Base-by-base conservation (phyloP, 2,113 vertebrate species). In the Pterocles orientalis region DNA sequence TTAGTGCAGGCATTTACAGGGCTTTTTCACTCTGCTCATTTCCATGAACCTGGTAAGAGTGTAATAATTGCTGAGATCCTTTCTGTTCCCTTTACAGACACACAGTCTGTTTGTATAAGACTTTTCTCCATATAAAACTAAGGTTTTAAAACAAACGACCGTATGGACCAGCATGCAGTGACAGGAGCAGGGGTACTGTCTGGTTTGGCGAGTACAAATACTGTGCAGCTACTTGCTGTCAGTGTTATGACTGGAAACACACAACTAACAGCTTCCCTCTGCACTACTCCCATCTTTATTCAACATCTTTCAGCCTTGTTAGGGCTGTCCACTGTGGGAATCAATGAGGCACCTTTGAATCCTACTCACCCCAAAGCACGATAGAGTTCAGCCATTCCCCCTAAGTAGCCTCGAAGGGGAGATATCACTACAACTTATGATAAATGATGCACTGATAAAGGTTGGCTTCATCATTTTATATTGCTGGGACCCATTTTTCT, bases 101-200 rank as follows among this genome's bases (percentile, higher is more conserved):
- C 31, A 2, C 12, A 7, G 23, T 2, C 16, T 4, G 2, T 8
- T 41, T 56, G 13, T 7, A 0, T 2, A 64, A 70, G 53, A 10
- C 25, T 51, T 65, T 89, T 50, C 17, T 62, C 26, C 78, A 50
- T 24, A 4, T 39, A 53, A 72, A 85, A 4, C 13, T 7, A 39
- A 3, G 29, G 16, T 69, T 85, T 65, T 48, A 1, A 62, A 39
- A 28, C 10, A 69, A 62, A 39, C 12, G 17, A 1, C 10, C 2
- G 6, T n/a, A 17, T 18, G 51, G 21, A 18, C 20, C 2, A 1
- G 18, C 18, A 28, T 6, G 15, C 34, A 72, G 54, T 28, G 48
- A n/a, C 39, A 36, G 1, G 1, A 54, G 61, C 57, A 53, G 33
- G 33, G 29, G 39, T 48, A 15, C n/a, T 65, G 29, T 47, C 50